Conservation (phyloP, 2,888 invertebrate species). For the Gymnocheta viridis region DNA sequence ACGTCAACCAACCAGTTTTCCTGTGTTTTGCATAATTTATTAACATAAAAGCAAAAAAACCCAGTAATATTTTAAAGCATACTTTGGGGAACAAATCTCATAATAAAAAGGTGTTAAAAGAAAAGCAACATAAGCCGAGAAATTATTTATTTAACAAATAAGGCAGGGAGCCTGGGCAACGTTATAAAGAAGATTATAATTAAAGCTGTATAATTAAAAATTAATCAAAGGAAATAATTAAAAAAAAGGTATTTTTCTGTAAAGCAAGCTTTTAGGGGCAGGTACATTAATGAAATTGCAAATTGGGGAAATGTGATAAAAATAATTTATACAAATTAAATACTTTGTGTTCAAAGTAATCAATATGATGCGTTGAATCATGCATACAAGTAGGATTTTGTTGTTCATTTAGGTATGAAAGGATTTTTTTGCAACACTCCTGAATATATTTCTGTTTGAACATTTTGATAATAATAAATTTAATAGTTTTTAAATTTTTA, state of each 20-base stretch:
- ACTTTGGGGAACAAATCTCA: conserved; percentile 47
- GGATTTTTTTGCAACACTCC: too few species aligned
- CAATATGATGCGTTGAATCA: too few species aligned
- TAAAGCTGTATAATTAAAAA: conserved; percentile 24
- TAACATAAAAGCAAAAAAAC: conserved; percentile 12
- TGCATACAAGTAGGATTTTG: too few species aligned
- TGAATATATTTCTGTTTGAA: too few species aligned
- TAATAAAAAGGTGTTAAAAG: conserved; percentile 34
- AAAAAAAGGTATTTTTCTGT: not conserved
- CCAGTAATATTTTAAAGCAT: conserved; percentile 34
- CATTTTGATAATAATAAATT: too few species aligned
- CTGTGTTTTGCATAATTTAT: conserved; percentile 50
- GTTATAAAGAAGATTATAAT: conserved; percentile 20
- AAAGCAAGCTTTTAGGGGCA: conserved; percentile 21
- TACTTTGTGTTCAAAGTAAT: too few species aligned
- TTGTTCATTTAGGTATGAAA: too few species aligned
- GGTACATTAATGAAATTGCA: not conserved
- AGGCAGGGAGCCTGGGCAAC: not conserved
- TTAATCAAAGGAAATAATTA: conserved; percentile 42
- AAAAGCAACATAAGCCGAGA: conserved; percentile 1
- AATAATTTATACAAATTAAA: not conserved
- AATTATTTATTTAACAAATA: conserved; percentile 22
- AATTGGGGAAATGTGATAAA: not conserved
- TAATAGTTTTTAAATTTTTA: too few species aligned
- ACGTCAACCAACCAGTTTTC: conserved; percentile 40